Percentiles rank a stretch among this genome's conserved stretches.
phyloP scores from a whole-genome alignment of 2,888 invertebrate species.

The Sarcophaga variegata region DNA sequence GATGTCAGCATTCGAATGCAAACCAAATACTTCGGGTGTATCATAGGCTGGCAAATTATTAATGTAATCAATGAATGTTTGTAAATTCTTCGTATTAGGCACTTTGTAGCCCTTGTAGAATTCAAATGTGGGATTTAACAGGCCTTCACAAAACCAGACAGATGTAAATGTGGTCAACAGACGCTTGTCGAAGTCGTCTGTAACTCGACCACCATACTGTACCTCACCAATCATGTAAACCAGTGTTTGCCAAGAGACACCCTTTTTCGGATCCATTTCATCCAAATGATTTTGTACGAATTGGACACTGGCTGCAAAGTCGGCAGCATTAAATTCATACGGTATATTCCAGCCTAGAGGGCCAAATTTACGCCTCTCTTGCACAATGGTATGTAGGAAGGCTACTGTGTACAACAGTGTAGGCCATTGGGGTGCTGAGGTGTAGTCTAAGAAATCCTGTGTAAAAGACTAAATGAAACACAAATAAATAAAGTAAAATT shows the following conservation, averaged over 20 bases:
- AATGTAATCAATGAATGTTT: slow-evolving; percentile 93
- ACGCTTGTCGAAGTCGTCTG: slow-evolving; percentile 98
- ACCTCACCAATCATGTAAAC: slow-evolving; percentile 99
- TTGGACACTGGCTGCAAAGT: slow-evolving; percentile 96
- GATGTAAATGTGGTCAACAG: slow-evolving; percentile 95
- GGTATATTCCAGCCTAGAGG: slow-evolving; percentile 98
- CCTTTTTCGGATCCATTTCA: slow-evolving; percentile 98
- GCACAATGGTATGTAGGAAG: slow-evolving; percentile 96
- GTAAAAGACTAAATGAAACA: slow-evolving; percentile 76
- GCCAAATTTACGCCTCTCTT: slow-evolving; percentile 97
- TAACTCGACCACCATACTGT: slow-evolving; percentile 94
- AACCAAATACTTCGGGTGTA: slow-evolving; percentile 97
- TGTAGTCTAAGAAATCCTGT: slow-evolving; percentile 96
- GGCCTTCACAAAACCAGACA: slow-evolving; percentile 96
- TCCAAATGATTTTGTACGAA: slow-evolving; percentile 98
- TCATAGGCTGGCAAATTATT: slow-evolving; percentile 92
- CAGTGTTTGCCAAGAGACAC: slow-evolving; percentile 98
- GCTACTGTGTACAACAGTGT: slow-evolving; percentile 96
- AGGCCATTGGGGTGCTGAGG: slow-evolving; percentile 95
- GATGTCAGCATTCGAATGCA: slow-evolving; percentile 97
- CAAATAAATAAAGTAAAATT: background rate
- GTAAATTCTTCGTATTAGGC: slow-evolving; percentile 90
- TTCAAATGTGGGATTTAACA: slow-evolving; percentile 93
- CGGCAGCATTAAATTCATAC: slow-evolving; percentile 96
- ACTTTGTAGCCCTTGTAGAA: slow-evolving; percentile 97